Base-by-base conservation (phyloP, 2,797 vertebrate genomes). In the Alectoris magna region DNA sequence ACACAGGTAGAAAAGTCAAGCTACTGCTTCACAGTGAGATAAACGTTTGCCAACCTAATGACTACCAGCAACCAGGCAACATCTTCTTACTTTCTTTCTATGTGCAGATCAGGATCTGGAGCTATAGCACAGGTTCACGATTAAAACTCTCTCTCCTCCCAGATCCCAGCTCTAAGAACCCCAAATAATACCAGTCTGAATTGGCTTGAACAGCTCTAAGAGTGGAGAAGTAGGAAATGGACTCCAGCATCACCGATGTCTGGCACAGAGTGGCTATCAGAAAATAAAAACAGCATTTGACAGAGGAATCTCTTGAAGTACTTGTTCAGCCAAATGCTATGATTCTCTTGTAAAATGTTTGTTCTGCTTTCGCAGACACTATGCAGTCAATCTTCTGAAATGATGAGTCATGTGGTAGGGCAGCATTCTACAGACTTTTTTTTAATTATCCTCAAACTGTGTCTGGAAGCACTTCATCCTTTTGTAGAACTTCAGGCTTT, bases 21-120 rank as follows among this genome's bases (percentile, higher is more conserved):
- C 27, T 66, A 18, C 31, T 34, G 18, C 26, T 80, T 66, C 21
- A 19, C 6, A 73, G 21, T 8, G 49, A 46, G 22, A 11, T 2
- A 14, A 69, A 11, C 0, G 1, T 4, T 31, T 51, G 51, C 16
- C 24, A 59, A 27, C 43, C 14, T 29, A 10, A 2, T 8, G n/a
- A 39, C 36, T 49, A 56, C 26, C 43, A 68, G 56, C 14, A 68
- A 24, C 41, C 22, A 17, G 18, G 23, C 22, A 26, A 34, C 27
- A 9, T 49, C 7, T 62, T 38, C 58, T 27, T 70, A 9, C 19
- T 70, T 74, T 8, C 19, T 19, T 64, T 38, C 26, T 43, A 5
- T 63, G 39, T 68, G 21, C 8, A 55, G 27, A 26, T 3, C 27
- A 46, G 56, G 36, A 69, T 44, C 43, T 39, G 16, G 13, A 69